These are phyloP conservation scores for Rhagoletis zephyria DNA, from an alignment of 1,140 invertebrate genomes.

Conservation along the genomic window DNA sequence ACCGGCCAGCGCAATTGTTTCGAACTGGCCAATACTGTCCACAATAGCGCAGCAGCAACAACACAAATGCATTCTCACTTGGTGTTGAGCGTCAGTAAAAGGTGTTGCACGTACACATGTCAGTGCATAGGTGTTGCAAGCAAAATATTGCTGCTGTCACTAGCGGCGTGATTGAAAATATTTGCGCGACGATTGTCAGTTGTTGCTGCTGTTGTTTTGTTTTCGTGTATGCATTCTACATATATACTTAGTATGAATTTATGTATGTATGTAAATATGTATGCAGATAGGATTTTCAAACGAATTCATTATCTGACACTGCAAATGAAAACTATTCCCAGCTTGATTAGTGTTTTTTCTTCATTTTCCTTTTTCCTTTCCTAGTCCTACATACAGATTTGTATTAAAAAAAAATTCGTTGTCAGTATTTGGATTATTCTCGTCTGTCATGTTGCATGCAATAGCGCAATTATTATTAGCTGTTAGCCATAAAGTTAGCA, in stretches of 20 bases:
- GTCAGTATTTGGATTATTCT: background rate
- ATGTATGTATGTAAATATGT: too few species aligned
- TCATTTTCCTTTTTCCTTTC: background rate
- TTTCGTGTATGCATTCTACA: too few species aligned
- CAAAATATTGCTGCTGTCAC: constrained; percentile 19
- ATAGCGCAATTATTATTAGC: background rate
- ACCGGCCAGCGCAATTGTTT: constrained; percentile 52
- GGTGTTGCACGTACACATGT: background rate
- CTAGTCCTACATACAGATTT: background rate
- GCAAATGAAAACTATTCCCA: constrained; percentile 20
- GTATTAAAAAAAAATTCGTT: background rate
- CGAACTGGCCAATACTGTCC: constrained; percentile 18
- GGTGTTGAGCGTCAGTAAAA: background rate
- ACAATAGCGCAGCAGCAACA: constrained; percentile 19
- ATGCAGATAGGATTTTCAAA: background rate
- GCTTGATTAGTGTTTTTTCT: background rate
- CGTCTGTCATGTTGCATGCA: constrained; percentile 21
- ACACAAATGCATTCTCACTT: constrained; percentile 4
- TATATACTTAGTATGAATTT: too few species aligned
- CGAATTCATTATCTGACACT: background rate
- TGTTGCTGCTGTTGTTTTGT: too few species aligned
- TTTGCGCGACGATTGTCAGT: background rate
- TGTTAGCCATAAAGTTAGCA: background rate
- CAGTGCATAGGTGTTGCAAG: background rate
- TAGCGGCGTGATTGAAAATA: constrained; percentile 23